These are phyloP conservation scores for Dendrocincla fuliginosa DNA, from an alignment of 2,797 vertebrate genomes.

Conservation along the genomic window DNA sequence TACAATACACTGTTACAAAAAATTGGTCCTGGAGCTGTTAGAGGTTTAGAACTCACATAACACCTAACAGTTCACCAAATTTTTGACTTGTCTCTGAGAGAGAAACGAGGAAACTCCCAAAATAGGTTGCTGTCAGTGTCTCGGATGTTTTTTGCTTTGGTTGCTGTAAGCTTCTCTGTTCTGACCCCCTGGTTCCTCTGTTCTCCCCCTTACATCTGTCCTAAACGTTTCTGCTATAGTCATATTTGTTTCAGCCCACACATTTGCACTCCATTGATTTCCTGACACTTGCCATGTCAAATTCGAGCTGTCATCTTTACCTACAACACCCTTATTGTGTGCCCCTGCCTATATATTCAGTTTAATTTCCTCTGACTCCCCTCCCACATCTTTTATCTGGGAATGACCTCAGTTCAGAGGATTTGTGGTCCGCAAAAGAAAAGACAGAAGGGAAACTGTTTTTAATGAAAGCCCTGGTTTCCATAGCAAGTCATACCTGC, in stretches of 20 bases:
- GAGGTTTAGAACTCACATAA: background rate
- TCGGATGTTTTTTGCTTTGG: slow-evolving; percentile 6
- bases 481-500: background rate
- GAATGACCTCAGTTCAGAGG: background rate
- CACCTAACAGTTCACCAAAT: background rate
- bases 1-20: background rate
- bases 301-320: slow-evolving; percentile 48
- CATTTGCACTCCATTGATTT: slow-evolving; percentile 37
- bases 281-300: slow-evolving; percentile 42
- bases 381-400: slow-evolving; percentile 10
- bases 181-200: background rate
- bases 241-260: slow-evolving; percentile 15
- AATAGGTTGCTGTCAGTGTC: background rate
- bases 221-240: slow-evolving; percentile 39
- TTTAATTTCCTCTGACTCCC: slow-evolving; percentile 39
- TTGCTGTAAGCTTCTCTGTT: background rate
- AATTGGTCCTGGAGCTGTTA: background rate
- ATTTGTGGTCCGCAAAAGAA: background rate
- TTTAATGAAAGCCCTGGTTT: background rate
- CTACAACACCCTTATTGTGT: slow-evolving; percentile 1
- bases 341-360: background rate
- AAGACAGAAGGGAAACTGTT: background rate
- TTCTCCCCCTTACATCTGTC: slow-evolving; percentile 29
- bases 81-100: background rate
- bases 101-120: background rate